Evolutionary conservation across 2,888 invertebrate species (phyloP), one percentile per base, ranked within the genome.

Genomic region (Chymomyza procnemis): DNA sequence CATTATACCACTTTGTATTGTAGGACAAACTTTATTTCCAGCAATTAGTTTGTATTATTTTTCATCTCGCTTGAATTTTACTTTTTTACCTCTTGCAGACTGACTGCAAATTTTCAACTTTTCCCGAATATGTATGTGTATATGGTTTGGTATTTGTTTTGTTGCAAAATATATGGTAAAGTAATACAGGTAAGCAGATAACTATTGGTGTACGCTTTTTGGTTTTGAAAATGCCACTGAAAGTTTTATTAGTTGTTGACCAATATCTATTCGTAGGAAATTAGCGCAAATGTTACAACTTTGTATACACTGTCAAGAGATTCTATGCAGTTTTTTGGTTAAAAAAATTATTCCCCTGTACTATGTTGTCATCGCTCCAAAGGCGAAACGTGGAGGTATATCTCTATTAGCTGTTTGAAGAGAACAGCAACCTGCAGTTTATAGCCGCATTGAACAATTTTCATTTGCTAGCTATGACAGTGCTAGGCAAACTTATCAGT

Each of bases 1-100:
- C 67, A 74, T 69, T 64, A 71, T 64, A 66, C 66, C 66, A 70
- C 73, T 85, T 82, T 67, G 64, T 50, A 19, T 41, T 41, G 34
- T 21, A 54, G 19, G 66, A 61, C 75, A 80, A 81, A 86, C 80
- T 81, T 81, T 81, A 76, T 79, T 81, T 71, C 65, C 62, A 75
- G 73, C 87, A 81, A 81, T 86, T 86, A 81, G 87, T 75, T 86
- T 72, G 73, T 66, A 76, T 81, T 79, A 71, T 87, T 87, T 80
- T 87, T 59, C 66, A 70, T 64, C 64, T 76, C 55, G 63, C 64
- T 76, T 67, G 34, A 58, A 48, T 34, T 71, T 61, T 68, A 57
- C 62, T 61, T 75, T 69, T 64, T 63, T n/a, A n/a, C 60, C 34
- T 41, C 34, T 41, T 12, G 12, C 34, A 9, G 12, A 41, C 57